Percentiles rank a stretch among this genome's conserved stretches.
These are phyloP conservation scores for Oscheius onirici DNA, from an alignment of 2,888 invertebrate species.

Conservation along the genomic window DNA sequence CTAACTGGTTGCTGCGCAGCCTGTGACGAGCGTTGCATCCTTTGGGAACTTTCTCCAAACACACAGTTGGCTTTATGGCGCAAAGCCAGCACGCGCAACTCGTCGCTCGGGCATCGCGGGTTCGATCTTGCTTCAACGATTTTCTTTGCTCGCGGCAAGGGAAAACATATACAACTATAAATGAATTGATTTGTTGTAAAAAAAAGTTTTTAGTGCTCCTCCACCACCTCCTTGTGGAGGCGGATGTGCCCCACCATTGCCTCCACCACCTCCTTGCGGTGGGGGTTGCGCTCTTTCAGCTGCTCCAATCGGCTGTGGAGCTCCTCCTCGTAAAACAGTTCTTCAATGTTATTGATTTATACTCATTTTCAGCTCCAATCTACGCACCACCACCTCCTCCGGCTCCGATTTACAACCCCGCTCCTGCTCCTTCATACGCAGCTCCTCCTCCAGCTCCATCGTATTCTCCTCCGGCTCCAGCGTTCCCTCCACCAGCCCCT, in stretches of 20 bases:
- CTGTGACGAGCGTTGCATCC: too few species aligned
- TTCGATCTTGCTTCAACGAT: too few species aligned
- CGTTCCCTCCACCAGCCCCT: conserved; percentile 2
- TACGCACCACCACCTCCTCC: background rate
- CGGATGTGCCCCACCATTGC: background rate
- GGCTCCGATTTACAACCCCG: background rate
- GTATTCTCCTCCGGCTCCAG: conserved; percentile 1
- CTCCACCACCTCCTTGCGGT: conserved; percentile 12
- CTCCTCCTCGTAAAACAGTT: background rate
- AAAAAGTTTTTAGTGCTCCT: background rate
- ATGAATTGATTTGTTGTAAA: background rate
- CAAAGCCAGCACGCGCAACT: too few species aligned
- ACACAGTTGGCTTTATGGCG: too few species aligned
- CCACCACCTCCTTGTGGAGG: conserved; percentile 12
- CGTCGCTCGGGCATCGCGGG: too few species aligned
- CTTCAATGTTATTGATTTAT: too few species aligned
- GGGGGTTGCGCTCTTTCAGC: conserved; percentile 10
- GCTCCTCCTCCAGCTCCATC: conserved; percentile 12
- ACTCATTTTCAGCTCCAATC: background rate
- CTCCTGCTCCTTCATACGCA: background rate
- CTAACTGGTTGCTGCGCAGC: too few species aligned
- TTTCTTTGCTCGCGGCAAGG: too few species aligned
- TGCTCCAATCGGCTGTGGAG: background rate
- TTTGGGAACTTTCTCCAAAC: too few species aligned
- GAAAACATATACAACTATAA: too few species aligned